phyloP scores from a whole-genome alignment of 2,113 vertebrate species.

The Pachycephala philippinensis region DNA sequence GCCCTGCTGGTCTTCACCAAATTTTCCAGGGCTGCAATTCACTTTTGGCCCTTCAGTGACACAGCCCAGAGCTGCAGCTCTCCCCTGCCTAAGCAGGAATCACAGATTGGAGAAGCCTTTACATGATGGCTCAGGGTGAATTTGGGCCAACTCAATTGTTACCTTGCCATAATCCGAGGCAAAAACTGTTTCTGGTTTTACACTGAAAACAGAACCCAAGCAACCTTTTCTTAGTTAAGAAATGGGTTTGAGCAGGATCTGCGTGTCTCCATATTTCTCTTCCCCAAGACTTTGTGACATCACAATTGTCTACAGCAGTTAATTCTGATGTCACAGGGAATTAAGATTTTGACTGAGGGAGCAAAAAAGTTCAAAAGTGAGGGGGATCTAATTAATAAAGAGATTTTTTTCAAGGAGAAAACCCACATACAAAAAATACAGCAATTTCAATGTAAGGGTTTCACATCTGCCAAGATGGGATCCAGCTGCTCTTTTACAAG shows the following conservation, averaged over 20 bases:
- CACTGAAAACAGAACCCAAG: background rate
- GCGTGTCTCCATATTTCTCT: background rate
- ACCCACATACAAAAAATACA: background rate
- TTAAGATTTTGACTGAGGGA: background rate
- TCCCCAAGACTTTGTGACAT: background rate
- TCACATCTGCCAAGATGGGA: background rate
- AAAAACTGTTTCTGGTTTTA: background rate
- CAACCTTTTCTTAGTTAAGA: background rate
- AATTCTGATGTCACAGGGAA: background rate
- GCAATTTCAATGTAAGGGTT: background rate
- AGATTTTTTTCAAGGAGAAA: background rate
- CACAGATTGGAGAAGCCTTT: background rate
- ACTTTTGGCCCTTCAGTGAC: background rate
- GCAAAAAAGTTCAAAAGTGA: background rate
- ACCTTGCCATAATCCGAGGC: background rate
- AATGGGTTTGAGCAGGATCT: background rate
- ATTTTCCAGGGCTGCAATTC: background rate
- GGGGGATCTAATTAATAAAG: background rate
- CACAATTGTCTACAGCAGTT: background rate
- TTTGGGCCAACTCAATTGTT: background rate
- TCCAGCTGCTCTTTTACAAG: slow-evolving; percentile 29
- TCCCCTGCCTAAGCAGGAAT: background rate
- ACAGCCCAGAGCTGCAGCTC: background rate
- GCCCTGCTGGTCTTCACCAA: background rate
- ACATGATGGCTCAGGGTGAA: background rate